Evolutionary conservation across 2,888 invertebrate species (phyloP).

Genomic region (Caenorhabditis zanzibari): DNA sequence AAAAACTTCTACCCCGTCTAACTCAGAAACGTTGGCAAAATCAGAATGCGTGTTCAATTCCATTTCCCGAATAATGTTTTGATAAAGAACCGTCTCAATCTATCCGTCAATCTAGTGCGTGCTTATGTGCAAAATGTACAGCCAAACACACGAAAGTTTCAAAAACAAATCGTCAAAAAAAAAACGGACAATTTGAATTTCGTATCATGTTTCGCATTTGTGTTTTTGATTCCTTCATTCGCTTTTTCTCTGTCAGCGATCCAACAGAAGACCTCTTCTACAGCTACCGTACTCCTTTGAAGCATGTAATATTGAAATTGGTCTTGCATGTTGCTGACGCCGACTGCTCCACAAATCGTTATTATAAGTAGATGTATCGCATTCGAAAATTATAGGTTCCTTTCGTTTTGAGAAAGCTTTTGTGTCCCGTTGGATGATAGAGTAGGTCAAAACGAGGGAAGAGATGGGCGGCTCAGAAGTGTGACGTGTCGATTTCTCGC

Average conservation of each 20-base stretch:
- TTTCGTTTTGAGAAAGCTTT: constrained; percentile 32
- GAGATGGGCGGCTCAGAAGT: constrained; percentile 38
- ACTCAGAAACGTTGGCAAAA: too few species aligned
- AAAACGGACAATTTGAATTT: constrained; percentile 25
- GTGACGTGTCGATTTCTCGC: constrained; percentile 33
- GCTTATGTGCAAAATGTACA: constrained; percentile 37
- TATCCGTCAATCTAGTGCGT: constrained; percentile 23
- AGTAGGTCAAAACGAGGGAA: constrained; percentile 29
- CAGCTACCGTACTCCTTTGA: constrained; percentile 28
- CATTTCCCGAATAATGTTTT: constrained; percentile 47
- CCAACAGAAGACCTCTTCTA: not conserved
- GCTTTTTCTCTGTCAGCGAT: too few species aligned
- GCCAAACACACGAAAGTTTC: constrained; percentile 29
- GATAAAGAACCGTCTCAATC: constrained; percentile 37
- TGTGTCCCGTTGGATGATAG: constrained; percentile 50
- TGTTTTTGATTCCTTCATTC: constrained; percentile 7
- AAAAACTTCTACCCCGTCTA: not conserved
- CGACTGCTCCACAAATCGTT: constrained; percentile 3
- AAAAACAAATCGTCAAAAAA: constrained; percentile 24
- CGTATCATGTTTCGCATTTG: constrained; percentile 52
- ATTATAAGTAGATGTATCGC: constrained; percentile 28
- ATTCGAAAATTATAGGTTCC: constrained; percentile 49
- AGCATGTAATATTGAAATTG: constrained; percentile 26
- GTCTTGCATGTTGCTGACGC: not conserved
- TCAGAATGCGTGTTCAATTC: constrained; percentile 21